Base-by-base conservation (phyloP, 2,797 vertebrate species). In the Takifugu ocellatus region DNA sequence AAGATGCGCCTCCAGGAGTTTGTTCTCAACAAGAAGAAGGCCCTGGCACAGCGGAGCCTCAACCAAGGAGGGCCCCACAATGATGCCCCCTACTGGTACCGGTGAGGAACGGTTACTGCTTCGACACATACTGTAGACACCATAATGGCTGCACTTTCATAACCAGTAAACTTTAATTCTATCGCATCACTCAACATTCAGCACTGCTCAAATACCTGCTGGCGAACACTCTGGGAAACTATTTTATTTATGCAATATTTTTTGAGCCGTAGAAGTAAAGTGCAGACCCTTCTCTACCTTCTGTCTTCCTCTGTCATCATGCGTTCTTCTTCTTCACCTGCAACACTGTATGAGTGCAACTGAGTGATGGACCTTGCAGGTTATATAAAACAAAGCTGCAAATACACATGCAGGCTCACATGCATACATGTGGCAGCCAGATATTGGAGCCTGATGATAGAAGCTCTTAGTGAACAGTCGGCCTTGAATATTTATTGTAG, bases 1-100 rank as follows among this genome's bases (percentile, higher is more conserved):
- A 99, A 99, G 90, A 96, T 98, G 96, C 95, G 96, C 56, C 82
- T 99, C 5, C 96, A 99, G 72, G 97, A 99, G 77, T 99, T 99
- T 48, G 97, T 99, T 61, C 89, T 99, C 51, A 99, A 98, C 77
- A 99, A 99, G 80, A 98, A 98, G 90, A 98, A 99, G 75, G 97
- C 96, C 0, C 88, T 98, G 78, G 96, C 96, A 36, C 96, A 98
- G 77, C 89, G 97, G 45, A 95, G 89, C 84, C 93, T 98, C 59
- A 99, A 98, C 92, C 96, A 98, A 75, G 96, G 86, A 16, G 82
- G 95, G 66, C 90, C 96, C 66, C 93, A 93, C 72, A 94, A 92
- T 0, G 96, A 99, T 55, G 94, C 95, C n/a, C 95, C 95, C 84
- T 96, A 95, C 92, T 99, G 96, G 94, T 89, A 89, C 77, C 81